Percentiles rank a stretch among this genome's conserved stretches.
Conservation (phyloP, 1,140 invertebrate species). For the Geopemphigus sp. region DNA sequence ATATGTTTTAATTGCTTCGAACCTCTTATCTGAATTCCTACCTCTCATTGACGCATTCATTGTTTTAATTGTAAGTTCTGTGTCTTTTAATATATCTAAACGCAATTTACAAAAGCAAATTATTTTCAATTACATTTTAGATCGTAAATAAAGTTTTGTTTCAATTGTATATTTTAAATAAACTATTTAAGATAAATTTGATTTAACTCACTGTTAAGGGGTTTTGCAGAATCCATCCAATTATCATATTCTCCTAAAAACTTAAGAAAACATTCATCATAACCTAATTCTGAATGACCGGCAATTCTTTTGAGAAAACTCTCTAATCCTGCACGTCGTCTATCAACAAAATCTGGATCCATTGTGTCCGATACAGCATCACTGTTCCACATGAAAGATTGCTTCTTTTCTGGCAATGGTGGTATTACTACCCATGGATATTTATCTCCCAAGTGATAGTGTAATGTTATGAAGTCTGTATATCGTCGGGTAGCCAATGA, state of each 20-base stretch:
- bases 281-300: conserved; percentile 26
- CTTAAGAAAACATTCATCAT: conserved; percentile 43
- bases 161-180: background rate
- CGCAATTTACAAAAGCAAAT: background rate
- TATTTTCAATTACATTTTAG: background rate
- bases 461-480: conserved; percentile 79
- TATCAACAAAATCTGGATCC: conserved; percentile 82
- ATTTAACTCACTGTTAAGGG: conserved; percentile 2
- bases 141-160: background rate
- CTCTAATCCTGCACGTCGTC: conserved; percentile 74
- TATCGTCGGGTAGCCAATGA: conserved; percentile 77
- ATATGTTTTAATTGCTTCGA: conserved; percentile 43
- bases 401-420: conserved; percentile 78
- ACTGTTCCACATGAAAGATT: conserved; percentile 76
- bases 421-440: conserved; percentile 78
- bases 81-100: conserved; percentile 34
- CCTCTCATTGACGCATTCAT: conserved; percentile 22
- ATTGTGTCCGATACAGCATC: conserved; percentile 68
- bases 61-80: conserved; percentile 36
- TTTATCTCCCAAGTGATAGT: conserved; percentile 71
- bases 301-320: conserved; percentile 55
- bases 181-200: background rate
- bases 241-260: conserved; percentile 41
- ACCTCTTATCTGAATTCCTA: conserved; percentile 27
- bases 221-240: background rate